phyloP scores from a whole-genome alignment of 2,888 invertebrate species.

The Sympetrum striolatum region DNA sequence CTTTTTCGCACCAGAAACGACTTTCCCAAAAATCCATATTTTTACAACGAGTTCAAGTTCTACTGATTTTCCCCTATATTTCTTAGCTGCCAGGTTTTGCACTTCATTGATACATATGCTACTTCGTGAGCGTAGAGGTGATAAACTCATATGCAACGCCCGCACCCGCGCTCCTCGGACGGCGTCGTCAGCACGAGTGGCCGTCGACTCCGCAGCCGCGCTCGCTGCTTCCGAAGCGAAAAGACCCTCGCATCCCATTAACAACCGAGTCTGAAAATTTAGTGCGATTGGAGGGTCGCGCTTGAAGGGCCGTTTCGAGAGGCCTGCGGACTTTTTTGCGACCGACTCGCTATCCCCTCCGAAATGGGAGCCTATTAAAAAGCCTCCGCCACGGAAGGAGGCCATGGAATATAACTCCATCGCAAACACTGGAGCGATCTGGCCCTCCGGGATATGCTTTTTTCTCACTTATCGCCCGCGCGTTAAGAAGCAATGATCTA shows the following conservation, averaged over 20 bases:
- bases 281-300: background rate
- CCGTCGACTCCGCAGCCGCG: background rate
- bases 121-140: background rate
- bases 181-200: background rate
- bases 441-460: background rate
- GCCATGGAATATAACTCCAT: background rate
- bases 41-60: no score
- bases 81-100: no score
- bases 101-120: background rate
- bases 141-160: background rate
- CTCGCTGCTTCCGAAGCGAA: background rate
- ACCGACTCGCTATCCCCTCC: background rate
- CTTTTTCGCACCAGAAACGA: no score
- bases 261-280: background rate
- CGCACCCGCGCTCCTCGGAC: background rate
- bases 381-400: background rate
- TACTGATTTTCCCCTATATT: no score
- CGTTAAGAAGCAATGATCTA: background rate
- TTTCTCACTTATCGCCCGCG: background rate
- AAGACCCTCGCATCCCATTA: background rate
- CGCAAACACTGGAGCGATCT: background rate
- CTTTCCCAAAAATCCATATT: no score
- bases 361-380: background rate
- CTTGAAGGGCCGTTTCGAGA: background rate
- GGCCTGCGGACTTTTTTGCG: background rate